Evolutionary conservation across 2,888 invertebrate genomes (phyloP).

Genomic region (Hololepta plana): DNA sequence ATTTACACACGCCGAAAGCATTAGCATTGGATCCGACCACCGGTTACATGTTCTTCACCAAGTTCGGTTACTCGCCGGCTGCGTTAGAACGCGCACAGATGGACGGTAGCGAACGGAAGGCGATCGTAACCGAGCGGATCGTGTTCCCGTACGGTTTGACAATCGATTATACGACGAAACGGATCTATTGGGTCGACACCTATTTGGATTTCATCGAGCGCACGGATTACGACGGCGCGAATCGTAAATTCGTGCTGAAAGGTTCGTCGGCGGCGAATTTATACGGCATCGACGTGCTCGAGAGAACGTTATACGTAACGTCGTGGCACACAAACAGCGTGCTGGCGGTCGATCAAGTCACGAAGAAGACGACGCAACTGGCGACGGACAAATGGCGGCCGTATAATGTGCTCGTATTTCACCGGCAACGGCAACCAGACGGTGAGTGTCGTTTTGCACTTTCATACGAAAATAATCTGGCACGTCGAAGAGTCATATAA

Average conservation of each 20-base stretch:
- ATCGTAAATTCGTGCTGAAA: constrained; percentile 24
- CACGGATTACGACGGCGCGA: constrained; percentile 55
- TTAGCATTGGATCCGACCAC: constrained; percentile 62
- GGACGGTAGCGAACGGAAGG: constrained; percentile 39
- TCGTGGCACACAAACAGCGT: constrained; percentile 50
- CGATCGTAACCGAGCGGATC: constrained; percentile 47
- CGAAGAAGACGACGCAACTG: constrained; percentile 26
- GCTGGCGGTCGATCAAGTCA: constrained; percentile 39
- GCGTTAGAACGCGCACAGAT: constrained; percentile 45
- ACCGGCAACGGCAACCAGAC: constrained; percentile 59
- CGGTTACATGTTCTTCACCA: constrained; percentile 60
- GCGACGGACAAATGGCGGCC: constrained; percentile 37
- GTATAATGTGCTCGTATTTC: constrained; percentile 51
- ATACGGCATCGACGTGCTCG: constrained; percentile 54
- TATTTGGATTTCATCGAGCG: constrained; percentile 65
- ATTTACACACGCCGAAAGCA: constrained; percentile 49
- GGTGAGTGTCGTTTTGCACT: constrained; percentile 27
- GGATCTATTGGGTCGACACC: constrained; percentile 66
- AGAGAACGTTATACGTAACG: constrained; percentile 53
- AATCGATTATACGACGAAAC: constrained; percentile 49
- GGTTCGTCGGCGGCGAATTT: constrained; percentile 41
- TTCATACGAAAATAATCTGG: background rate
- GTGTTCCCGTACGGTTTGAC: constrained; percentile 61
- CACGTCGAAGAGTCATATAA: background rate
- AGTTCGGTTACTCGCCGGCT: constrained; percentile 47